Base-by-base conservation (phyloP, 2,113 vertebrate species). In the Gavia stellata region DNA sequence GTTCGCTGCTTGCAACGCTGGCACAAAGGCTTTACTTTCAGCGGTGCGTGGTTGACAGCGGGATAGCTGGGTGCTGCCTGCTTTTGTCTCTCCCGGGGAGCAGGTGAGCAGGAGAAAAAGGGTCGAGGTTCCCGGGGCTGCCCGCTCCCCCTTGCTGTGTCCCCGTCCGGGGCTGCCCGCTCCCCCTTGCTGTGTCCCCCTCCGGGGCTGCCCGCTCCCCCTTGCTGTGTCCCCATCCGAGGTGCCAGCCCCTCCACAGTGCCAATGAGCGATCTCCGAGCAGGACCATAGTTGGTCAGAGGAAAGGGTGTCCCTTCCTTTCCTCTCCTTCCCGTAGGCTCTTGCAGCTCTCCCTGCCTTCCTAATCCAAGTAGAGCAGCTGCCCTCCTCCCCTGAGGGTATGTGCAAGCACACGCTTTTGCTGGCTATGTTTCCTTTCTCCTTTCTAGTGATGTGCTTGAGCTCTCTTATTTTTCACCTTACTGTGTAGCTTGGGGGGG, bases 31-130 rank as follows among this genome's bases (percentile, higher is more conserved):
- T 42, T n/a, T 17, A 1, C 33, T 42, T 38, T 6, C n/a, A 21
- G 59, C 31, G 8, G 4, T 2, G 5, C 4, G 8, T 3, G 18
- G 21, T 1, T 44, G 45, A 6, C 56, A 14, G 49, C 3, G 1
- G 1, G 1, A 10, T 7, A 10, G 14, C 58, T 6, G 88, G 15
- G 7, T 21, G 38, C 29, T 0, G 7, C 55, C 72, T 4, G 77
- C 65, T 58, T 50, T 19, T 6, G 21, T 20, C 17, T n/a, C 31
- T 50, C 19, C 56, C 8, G 4, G 10, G 0, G 11, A 28, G 62
- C 26, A 24, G 33, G 3, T 1, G n/a, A 24, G 72, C 20, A 45
- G 55, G 36, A 25, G n/a, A 15, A 29, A 34, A 56, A 66, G 28
- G 42, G 1, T 9, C 26, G n/a, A 66, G 10, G 33, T 33, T 49